phyloP scores from a whole-genome alignment of 2,113 vertebrate species.

The Anolis carolinensis region DNA sequence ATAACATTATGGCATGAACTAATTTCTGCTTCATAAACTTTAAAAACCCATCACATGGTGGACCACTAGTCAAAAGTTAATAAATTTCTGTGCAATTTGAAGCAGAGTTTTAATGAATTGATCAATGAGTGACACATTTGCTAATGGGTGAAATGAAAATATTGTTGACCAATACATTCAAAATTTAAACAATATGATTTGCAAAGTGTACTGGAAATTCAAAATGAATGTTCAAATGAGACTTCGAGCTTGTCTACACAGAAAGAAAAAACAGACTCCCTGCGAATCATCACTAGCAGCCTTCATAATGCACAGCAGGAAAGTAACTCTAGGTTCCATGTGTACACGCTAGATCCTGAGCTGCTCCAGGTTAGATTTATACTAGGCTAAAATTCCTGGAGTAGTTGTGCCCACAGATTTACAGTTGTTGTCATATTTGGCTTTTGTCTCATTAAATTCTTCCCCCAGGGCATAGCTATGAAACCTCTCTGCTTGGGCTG shows the following conservation, averaged over 20 bases:
- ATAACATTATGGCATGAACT: constrained; percentile 54
- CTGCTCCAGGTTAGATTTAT: too few species aligned
- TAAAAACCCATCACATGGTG: constrained; percentile 44
- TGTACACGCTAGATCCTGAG: too few species aligned
- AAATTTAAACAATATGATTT: constrained; percentile 23
- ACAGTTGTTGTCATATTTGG: not conserved
- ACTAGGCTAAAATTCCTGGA: too few species aligned
- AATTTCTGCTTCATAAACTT: constrained; percentile 28
- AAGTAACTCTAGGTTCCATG: too few species aligned
- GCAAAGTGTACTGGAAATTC: constrained; percentile 30
- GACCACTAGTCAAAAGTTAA: constrained; percentile 58
- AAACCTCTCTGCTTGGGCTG: not conserved
- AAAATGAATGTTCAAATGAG: not conserved
- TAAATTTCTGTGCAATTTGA: not conserved
- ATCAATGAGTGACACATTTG: constrained; percentile 63
- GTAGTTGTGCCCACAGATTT: too few species aligned
- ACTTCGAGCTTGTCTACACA: too few species aligned
- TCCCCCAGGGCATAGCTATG: not conserved
- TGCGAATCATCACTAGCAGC: too few species aligned
- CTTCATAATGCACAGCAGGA: too few species aligned
- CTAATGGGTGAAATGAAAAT: constrained; percentile 57
- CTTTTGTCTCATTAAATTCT: not conserved
- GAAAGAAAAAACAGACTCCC: too few species aligned
- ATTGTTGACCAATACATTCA: constrained; percentile 46
- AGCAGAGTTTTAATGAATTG: constrained; percentile 54